phyloP scores from a whole-genome alignment of 2,113 vertebrate genomes.

The Etia nguti region DNA sequence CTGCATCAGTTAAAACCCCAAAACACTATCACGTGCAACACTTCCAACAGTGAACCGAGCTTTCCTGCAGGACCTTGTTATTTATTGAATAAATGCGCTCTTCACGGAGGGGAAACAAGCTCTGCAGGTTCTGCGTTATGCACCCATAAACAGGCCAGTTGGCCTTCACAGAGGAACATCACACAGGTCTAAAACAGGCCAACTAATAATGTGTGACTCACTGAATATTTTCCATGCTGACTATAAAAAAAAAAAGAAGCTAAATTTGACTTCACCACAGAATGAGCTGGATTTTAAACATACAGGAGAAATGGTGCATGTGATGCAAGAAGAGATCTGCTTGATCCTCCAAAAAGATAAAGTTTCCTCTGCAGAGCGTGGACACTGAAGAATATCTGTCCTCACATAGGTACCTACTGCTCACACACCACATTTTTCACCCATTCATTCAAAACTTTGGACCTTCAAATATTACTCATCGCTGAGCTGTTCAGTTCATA shows the following conservation, averaged over 20 bases:
- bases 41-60: background rate
- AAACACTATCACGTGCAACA: background rate
- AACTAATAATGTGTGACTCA: fast-evolving
- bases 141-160: fast-evolving
- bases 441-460: background rate
- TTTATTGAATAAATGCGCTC: too few relatives aligned
- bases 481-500: fast-evolving
- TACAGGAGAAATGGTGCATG: background rate
- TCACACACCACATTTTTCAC: background rate
- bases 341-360: fast-evolving
- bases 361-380: background rate
- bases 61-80: background rate
- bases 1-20: background rate
- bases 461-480: background rate
- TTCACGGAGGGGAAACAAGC: background rate
- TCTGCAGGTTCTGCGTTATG: background rate
- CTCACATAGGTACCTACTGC: background rate
- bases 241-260: background rate
- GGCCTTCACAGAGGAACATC: background rate
- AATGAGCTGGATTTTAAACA: background rate
- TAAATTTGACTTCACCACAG: background rate
- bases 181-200: background rate
- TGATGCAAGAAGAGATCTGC: background rate
- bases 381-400: background rate
- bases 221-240: background rate